Base-by-base conservation (phyloP, 1,140 invertebrate species). In the Zophobas atratus region DNA sequence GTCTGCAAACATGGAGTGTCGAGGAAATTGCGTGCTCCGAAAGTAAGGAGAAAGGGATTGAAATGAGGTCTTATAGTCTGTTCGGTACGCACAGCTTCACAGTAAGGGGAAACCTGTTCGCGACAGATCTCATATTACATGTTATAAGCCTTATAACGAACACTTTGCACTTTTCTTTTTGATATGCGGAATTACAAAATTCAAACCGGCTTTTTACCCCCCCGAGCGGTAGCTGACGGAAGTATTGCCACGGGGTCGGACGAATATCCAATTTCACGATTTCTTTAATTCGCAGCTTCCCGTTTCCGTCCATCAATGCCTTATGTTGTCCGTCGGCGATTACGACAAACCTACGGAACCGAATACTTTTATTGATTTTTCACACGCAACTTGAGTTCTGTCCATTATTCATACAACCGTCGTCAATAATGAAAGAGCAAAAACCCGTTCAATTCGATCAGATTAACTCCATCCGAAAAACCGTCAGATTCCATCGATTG, bases 81-180 rank as follows among this genome's bases (percentile, higher is more conserved):
- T 73, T 46, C 48, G 72, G 38, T 43, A 53, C 51, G 48, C 72
- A 56, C 48, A 43, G 51, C 48, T 53, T 46, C 51, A 1, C 39
- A 43, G 72, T 35, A 75, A 56, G 41, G 51, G 74, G 34, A 76
- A 63, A 63, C 53, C 41, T 41, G 39, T 32, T 49, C 36, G 39
- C 53, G 56, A 51, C 48, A 55, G 55, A 76, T 60, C 56, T 67
- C 56, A 55, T 70, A 55, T 76, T 60, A 53, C 55, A 78, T 63
- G 60, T 74, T 78, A 78, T 67, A 71, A 77, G 72, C 49, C 39
- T 32, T 41, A 73, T 57, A 77, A 63, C 70, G 32, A 32, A 43
- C 57, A 76, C n/a, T 72, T 72, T 72, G 46, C 43, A 51, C 70
- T 4, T 51, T 72, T 72, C 53, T 51, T 63, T 63, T 32, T 63